Percentiles rank a stretch among this genome's conserved stretches.
These are phyloP conservation scores for Nomada flava DNA, from an alignment of 2,888 invertebrate genomes.

Conservation along the genomic window DNA sequence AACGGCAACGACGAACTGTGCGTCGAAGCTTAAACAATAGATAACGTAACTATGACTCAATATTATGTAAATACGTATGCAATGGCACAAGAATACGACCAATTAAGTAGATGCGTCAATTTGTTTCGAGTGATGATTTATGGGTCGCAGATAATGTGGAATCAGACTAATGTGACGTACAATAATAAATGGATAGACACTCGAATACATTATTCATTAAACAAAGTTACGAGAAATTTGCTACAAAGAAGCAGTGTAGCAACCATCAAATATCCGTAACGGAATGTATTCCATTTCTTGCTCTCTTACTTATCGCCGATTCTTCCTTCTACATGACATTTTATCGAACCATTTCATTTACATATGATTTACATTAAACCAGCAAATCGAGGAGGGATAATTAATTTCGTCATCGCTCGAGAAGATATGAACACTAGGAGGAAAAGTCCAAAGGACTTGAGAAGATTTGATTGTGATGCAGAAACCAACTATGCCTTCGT, in stretches of 20 bases:
- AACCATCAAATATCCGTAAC: not conserved
- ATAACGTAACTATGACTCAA: slow-evolving; percentile 2
- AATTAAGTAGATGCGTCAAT: not conserved
- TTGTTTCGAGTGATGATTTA: slow-evolving; percentile 11
- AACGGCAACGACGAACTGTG: not conserved
- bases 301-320: not conserved
- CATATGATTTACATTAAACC: not conserved
- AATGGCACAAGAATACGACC: not conserved
- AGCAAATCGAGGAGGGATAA: not conserved
- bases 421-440: not conserved
- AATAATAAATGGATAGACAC: not conserved
- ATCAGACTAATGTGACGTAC: not conserved
- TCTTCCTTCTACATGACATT: slow-evolving; percentile 5
- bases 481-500: not conserved
- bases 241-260: not conserved
- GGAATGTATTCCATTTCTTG: not conserved
- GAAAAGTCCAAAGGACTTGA: not conserved
- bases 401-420: slow-evolving; percentile 1
- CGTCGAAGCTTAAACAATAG: not conserved
- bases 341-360: slow-evolving; percentile 4
- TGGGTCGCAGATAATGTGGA: slow-evolving; percentile 10
- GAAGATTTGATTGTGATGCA: not conserved
- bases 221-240: not conserved
- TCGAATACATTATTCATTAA: not conserved
- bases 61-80: not conserved